Base-by-base conservation (phyloP, 1,140 invertebrate genomes). In the Drosophila insularis region DNA sequence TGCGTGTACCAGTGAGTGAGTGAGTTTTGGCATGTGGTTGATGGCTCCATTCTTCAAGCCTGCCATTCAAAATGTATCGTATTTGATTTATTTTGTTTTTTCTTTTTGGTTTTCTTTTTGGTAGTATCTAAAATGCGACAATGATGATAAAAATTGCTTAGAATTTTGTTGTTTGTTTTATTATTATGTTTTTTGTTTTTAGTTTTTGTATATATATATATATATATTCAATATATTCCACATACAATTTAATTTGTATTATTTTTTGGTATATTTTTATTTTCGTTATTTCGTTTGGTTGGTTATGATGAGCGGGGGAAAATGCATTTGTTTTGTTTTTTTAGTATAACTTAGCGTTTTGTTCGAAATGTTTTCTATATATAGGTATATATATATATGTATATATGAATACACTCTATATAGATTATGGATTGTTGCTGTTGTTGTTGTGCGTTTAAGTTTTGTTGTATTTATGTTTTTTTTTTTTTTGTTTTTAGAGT, bases 271-370 rank as follows among this genome's bases (percentile, higher is more conserved):
- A 32, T 62, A 68, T 60, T 69, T 27, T 63, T 35, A 39, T 43
- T 59, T 66, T 66, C 11, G 11, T 19, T 62, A 37, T 60, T 74
- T 69, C 37, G 54, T 72, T 68, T 69, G 64, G 74, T 71, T 81
- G 76, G 73, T 78, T 87, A 89, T 87, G 84, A 50, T 50, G 43
- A 50, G 43, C 43, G 17, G 43, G 43, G 84, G 68, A 87, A 81
- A 84, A 87, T 89, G 84, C 82, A 82, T 54, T 71, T 79, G 75
- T 86, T 78, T 68, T 85, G 77, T 85, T 85, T 78, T 73, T 77
- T 86, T 86, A 50, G 46, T 67, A 62, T 78, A 27, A 56, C 72
- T 54, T 59, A 19, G 37, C 53, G 60, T 65, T 70, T 27, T 19
- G 53, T 69, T 85, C 78, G 81, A 86, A 81, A 76, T 87, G 68